Base-by-base conservation (phyloP, 2,797 vertebrate genomes). In the Bradypodion pumilum region DNA sequence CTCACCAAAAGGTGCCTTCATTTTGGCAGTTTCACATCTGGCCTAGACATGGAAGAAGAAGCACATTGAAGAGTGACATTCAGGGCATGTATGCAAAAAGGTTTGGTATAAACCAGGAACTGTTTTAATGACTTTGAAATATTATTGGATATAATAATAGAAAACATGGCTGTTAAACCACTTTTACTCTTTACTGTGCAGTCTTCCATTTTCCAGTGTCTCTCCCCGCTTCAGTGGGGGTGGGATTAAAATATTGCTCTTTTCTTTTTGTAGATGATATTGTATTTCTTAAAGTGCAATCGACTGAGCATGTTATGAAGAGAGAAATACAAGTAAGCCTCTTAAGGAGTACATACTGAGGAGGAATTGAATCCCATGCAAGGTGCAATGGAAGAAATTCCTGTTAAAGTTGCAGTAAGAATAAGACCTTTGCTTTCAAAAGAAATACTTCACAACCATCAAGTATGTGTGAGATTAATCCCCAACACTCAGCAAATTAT, bases 321-420 rank as follows among this genome's bases (percentile, higher is more conserved):
- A 79, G n/a, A 69, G 25, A 15, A 56, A 16, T 73, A 70, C 80
- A 77, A 90, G 89, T 87, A 87, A 75, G 89, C 83, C 83, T 87
- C 89, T 77, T 79, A 81, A 88, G 85, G 49, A 72, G 73, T 88
- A 84, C 90, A 80, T 49, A 42, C 75, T 80, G 79, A 90, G 52
- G 78, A n/a, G 80, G 80, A 81, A 81, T 76, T 88, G 66, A 83
- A 23, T 80, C 62, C 69, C 68, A 23, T 83, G 88, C 89, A 89
- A 93, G 79, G 86, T 89, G 89, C 75, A 78, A 97, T 97, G 97
- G 95, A 93, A 83, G 97, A 98, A 89, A 96, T 96, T 80, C 95
- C 96, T 78, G 93, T 98, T 74, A 97, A 97, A 90, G 98, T 98
- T 72, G 98, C 97, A 82, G 95, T 98, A 82, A 97, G 98, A 70